A percentile compares a stretch with the other conserved stretches of the same genome.
These are phyloP conservation scores for Bombus difficillimus DNA, from an alignment of 1,140 invertebrate species.

Conservation along the genomic window DNA sequence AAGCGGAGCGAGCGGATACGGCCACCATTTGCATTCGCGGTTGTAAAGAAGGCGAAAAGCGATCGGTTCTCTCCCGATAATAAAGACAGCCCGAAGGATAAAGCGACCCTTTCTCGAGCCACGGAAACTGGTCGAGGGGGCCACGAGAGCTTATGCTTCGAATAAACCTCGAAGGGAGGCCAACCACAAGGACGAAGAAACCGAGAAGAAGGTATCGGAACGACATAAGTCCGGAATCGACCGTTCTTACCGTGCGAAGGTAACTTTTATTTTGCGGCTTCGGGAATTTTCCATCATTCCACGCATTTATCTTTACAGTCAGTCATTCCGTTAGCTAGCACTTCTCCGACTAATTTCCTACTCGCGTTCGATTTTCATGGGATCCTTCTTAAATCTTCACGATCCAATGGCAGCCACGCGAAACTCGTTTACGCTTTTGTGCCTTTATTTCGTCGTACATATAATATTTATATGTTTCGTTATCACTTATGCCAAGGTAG, in stretches of 20 bases:
- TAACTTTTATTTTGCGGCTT: conserved; percentile 59
- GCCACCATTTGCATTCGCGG: conserved; percentile 77
- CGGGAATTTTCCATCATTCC: conserved; percentile 48
- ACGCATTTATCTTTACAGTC: conserved; percentile 72
- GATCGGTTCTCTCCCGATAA: conserved; percentile 70
- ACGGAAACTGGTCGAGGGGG: conserved; percentile 36
- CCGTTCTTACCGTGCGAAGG: not conserved
- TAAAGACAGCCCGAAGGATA: conserved; percentile 69
- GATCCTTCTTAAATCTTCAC: conserved; percentile 62
- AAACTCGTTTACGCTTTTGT: conserved; percentile 52
- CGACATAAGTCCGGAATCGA: conserved; percentile 15
- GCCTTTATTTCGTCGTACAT: conserved; percentile 66
- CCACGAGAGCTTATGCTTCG: conserved; percentile 72
- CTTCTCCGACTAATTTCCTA: conserved; percentile 75
- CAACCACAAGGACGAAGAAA: conserved; percentile 23
- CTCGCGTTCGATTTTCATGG: conserved; percentile 78
- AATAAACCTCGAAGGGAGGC: conserved; percentile 71
- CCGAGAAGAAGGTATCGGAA: conserved; percentile 34
- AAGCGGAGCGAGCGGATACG: conserved; percentile 75
- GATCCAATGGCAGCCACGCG: conserved; percentile 68
- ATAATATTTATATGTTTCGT: conserved; percentile 79
- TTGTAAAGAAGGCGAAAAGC: conserved; percentile 75
- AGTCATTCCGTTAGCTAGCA: conserved; percentile 28
- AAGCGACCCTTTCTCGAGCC: conserved; percentile 48
- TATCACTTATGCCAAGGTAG: conserved; percentile 71